Conservation (phyloP, 2,888 invertebrate genomes). For the Dryobota labecula region DNA sequence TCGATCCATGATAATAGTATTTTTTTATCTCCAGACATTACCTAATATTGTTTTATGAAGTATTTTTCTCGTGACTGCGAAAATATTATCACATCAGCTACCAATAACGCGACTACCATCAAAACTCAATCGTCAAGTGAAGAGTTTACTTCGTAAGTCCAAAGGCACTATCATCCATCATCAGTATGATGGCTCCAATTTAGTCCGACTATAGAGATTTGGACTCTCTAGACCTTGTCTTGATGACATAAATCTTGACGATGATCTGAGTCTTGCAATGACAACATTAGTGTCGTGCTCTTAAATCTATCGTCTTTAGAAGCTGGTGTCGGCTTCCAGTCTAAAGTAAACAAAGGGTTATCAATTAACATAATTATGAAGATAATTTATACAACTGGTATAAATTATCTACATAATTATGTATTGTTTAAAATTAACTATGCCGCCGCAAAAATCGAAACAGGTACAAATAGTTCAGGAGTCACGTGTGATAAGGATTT, state of each 20-base stretch:
- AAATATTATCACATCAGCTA: neutral
- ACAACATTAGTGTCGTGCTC: neutral
- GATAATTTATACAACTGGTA: neutral
- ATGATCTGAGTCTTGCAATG: neutral
- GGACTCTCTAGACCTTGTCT: neutral
- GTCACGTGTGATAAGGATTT: constrained; percentile 58
- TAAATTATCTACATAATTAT: constrained; percentile 8
- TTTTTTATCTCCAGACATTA: neutral
- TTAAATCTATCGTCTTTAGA: neutral
- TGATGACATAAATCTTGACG: neutral
- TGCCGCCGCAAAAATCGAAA: constrained; percentile 15
- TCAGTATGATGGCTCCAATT: no score
- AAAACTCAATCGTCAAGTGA: neutral
- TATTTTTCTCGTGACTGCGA: neutral
- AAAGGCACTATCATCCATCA: neutral
- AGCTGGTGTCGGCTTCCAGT: neutral
- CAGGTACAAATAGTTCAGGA: constrained; percentile 33
- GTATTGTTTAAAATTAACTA: neutral
- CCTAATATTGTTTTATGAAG: neutral
- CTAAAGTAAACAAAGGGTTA: neutral
- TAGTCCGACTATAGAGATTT: neutral
- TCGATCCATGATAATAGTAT: neutral
- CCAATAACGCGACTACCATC: no score
- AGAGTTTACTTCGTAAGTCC: neutral
- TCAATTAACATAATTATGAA: constrained; percentile 3